Conservation (phyloP, 2,888 invertebrate species). For the Himalopsyche kuldschensis region DNA sequence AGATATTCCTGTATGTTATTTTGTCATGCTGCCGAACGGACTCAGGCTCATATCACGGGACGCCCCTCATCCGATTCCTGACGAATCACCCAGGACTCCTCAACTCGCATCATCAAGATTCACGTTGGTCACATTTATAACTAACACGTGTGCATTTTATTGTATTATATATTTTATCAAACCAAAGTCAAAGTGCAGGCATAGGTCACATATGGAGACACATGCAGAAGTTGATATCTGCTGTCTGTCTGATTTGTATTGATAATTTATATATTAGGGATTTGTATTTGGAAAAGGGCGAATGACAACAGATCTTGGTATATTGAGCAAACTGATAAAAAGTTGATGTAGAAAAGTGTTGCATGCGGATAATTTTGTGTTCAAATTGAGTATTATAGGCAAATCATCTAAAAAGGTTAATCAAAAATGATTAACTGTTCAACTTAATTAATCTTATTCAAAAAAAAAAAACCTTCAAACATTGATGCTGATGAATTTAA, state of each 20-base stretch:
- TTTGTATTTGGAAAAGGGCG: too few relatives aligned
- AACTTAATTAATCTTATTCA: too few relatives aligned
- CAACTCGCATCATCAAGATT: slow-evolving; percentile 36
- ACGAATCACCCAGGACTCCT: slow-evolving; percentile 34
- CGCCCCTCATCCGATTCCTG: slow-evolving; percentile 37
- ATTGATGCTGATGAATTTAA: too few relatives aligned
- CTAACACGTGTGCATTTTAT: neutral
- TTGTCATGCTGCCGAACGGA: slow-evolving; percentile 12
- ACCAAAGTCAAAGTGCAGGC: neutral
- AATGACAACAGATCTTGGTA: too few relatives aligned
- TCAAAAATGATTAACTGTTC: too few relatives aligned
- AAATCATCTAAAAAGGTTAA: too few relatives aligned
- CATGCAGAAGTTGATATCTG: neutral
- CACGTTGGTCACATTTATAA: slow-evolving; percentile 32
- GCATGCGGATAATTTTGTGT: too few relatives aligned
- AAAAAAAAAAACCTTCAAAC: too few relatives aligned
- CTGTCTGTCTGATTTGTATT: neutral
- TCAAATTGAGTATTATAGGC: too few relatives aligned
- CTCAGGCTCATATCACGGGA: slow-evolving; percentile 36
- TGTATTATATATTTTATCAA: neutral
- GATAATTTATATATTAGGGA: neutral
- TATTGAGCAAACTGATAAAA: too few relatives aligned
- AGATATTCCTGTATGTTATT: neutral
- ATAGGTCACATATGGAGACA: neutral
- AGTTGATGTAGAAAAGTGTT: too few relatives aligned